Base-by-base conservation (phyloP, 2,797 vertebrate species). In the Centropyge bicolor region DNA sequence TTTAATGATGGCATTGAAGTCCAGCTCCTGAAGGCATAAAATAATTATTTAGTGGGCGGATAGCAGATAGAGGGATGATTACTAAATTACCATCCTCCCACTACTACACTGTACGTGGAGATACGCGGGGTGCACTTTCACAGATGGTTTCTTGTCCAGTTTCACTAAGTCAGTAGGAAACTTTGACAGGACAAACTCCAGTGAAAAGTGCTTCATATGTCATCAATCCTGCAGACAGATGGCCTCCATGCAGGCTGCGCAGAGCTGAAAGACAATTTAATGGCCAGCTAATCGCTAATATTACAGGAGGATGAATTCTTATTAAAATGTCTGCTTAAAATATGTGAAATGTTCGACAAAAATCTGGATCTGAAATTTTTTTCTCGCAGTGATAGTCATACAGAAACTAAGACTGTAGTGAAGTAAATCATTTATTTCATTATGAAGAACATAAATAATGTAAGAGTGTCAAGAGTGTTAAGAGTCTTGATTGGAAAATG, bases 1-100 rank as follows among this genome's bases (percentile, higher is more conserved):
- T 85, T 80, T 78, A 82, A 87, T 68, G 83, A 80, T 40, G 80
- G 66, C 84, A 62, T 1, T 77, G 84, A 81, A 83, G 78, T 88
- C 73, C 79, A 78, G 77, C 77, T 89, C 82, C 76, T 81, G 74
- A 57, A 89, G 86, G 79, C 80, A 88, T 69, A 40, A 82, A 83
- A 77, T 76, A 65, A 86, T 89, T 70, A 83, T 87, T 87, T 79
- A 71, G 85, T 92, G 88, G 85, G 88, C 81, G 90, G 82, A 84
- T 61, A 48, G 79, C 69, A 81, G 83, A 84, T 78, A 64, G 81
- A 70, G 35, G 81, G 56, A 80, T 74, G 78, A 87, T 87, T 85
- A 82, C 82, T 86, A 76, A 88, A 85, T 88, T 70, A 87, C 78
- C 85, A 76, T 84, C 86, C 85, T 76, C 88, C 88, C 78, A 84